phyloP scores from a whole-genome alignment of 2,888 invertebrate species.

The Dasypogon diadema region DNA sequence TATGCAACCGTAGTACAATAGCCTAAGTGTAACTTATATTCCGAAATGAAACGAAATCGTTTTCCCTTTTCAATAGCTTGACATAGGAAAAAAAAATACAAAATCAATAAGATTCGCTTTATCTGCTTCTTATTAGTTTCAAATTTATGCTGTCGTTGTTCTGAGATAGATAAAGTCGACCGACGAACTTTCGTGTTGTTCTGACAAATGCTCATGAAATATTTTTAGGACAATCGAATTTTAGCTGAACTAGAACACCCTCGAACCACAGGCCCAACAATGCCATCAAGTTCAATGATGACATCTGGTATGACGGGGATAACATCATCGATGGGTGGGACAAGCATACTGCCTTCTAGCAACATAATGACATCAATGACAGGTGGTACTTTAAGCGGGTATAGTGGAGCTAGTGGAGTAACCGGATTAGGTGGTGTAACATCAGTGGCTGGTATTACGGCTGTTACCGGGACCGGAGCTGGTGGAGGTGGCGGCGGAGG shows the following conservation, averaged over 20 bases:
- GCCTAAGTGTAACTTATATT: no score
- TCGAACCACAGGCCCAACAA: slow-evolving; percentile 69
- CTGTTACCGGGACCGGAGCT: background rate
- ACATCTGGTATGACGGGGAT: slow-evolving; percentile 57
- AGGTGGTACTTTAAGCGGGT: slow-evolving; percentile 41
- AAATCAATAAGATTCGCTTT: no score
- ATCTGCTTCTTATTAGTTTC: slow-evolving; percentile 8
- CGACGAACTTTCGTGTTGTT: slow-evolving; percentile 19
- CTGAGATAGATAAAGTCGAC: background rate
- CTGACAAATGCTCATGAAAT: slow-evolving; percentile 52
- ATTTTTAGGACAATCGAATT: slow-evolving; percentile 78
- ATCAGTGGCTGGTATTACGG: slow-evolving; percentile 39
- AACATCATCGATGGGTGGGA: slow-evolving; percentile 39
- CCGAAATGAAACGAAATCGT: no score
- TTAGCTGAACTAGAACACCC: slow-evolving; percentile 91
- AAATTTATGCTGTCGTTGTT: slow-evolving; percentile 27
- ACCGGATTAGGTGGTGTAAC: slow-evolving; percentile 48
- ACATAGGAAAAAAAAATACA: no score
- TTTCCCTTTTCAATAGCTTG: no score
- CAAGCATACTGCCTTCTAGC: slow-evolving; percentile 32
- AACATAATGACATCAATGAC: slow-evolving; percentile 54
- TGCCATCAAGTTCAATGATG: slow-evolving; percentile 65
- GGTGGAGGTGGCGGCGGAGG: slow-evolving; percentile 13
- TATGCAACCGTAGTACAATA: no score
- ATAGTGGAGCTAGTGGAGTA: slow-evolving; percentile 46